Conservation (phyloP, 2,888 invertebrate species). For the Eristalis arbustorum region DNA sequence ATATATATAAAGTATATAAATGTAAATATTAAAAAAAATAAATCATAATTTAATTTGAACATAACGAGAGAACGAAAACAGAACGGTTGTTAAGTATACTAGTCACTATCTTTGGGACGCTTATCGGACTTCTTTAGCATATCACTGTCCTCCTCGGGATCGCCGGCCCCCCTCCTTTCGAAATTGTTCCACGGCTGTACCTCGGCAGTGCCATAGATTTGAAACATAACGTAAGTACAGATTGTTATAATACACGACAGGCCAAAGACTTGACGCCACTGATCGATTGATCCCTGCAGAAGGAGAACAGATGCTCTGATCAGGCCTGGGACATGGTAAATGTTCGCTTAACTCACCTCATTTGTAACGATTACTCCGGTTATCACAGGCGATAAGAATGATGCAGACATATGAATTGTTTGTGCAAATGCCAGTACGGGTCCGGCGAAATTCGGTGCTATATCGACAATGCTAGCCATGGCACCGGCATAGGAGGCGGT, state of each 20-base stretch:
- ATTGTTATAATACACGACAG: conserved; percentile 83
- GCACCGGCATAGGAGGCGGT: conserved; percentile 88
- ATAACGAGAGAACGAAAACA: conserved; percentile 12
- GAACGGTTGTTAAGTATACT: conserved; percentile 10
- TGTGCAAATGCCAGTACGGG: conserved; percentile 88
- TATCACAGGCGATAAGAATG: conserved; percentile 85
- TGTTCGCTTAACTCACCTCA: conserved; percentile 82
- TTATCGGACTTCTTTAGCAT: conserved; percentile 71
- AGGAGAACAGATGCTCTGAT: no score
- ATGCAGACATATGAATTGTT: conserved; percentile 89
- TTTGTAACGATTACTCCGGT: conserved; percentile 84
- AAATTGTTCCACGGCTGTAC: conserved; percentile 80
- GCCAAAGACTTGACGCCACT: conserved; percentile 85
- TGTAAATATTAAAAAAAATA: conserved; percentile 21
- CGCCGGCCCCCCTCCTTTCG: conserved; percentile 42
- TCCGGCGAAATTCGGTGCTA: conserved; percentile 89
- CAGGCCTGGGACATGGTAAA: no score
- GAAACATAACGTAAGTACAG: conserved; percentile 84
- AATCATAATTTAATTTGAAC: conserved; percentile 30
- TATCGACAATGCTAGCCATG: conserved; percentile 89
- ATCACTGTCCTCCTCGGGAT: conserved; percentile 72
- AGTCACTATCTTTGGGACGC: conserved; percentile 57
- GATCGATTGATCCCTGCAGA: conserved; percentile 79
- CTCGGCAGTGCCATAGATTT: conserved; percentile 85
- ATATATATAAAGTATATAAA: conserved; percentile 4